Base-by-base conservation (phyloP, 1,140 invertebrate species). In the Scaptomyza montana region DNA sequence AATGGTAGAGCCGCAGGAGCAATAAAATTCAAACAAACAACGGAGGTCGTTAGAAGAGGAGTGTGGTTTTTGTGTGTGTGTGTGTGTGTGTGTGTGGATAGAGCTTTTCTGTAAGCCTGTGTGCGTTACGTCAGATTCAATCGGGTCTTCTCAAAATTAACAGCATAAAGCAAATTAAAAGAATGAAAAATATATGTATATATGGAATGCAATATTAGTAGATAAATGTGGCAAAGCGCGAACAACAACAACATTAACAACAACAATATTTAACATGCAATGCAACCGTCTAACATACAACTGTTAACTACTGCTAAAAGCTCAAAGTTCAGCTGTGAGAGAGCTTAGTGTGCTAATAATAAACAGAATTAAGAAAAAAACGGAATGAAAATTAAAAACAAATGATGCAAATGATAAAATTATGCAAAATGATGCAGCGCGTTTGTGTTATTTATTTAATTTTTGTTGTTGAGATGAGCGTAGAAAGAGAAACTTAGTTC, bases 131-230 rank as follows among this genome's bases (percentile, higher is more conserved):
- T 87, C 82, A 87, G 82, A 86, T 59, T 85, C 78, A 82, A 77
- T 89, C 76, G 79, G 64, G 84, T 72, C 68, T 89, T 71, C 82
- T 89, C 82, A 82, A 87, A 87, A 87, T 89, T 89, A 87, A 70
- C 81, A 87, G 57, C 30, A 46, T 51, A 55, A 74, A 61, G 69
- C 74, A 73, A 85, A 80, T 64, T 47, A 66, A 80, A 77, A 36
- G n/a, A 49, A 57, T 45, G 28, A 56, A 62, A 12, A 63, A 41
- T 36, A 82, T 39, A 57, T 16, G 30, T 16, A 19, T 49, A 57
- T 36, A 64, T 41, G 49, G 53, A 62, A 79, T 78, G 76, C 33
- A 36, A 10, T 77, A 86, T 87, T 86, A 81, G 75, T 76, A 64
- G 21, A 60, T 67, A 51, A 16, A 16, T 16, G 16, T 16, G 71